Base-by-base conservation (phyloP, 2,888 invertebrate species). In the Oligia latruncula region DNA sequence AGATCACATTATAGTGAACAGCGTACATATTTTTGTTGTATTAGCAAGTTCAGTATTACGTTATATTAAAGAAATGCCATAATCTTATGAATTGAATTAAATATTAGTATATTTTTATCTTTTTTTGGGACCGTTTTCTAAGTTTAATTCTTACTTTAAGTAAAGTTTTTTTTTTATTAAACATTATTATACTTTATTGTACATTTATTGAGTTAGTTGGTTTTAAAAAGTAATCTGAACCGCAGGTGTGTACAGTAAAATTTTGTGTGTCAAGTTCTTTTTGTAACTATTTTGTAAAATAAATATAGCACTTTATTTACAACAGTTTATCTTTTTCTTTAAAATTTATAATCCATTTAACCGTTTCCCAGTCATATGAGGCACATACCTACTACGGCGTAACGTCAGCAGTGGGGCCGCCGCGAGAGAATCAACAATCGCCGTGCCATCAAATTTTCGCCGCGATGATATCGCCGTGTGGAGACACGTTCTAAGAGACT, bases 281-380 rank as follows among this genome's bases (percentile, higher is more conserved):
- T 96, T 96, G 95, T 96, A 96, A 96, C 96, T 96, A 96, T 96
- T 96, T 97, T 97, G 96, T 96, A 96, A 95, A 95, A 95, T 96
- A 96, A 97, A 96, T 95, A 97, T 96, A 96, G 97, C 96, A 96
- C 97, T 95, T 96, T 97, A 97, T 97, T 97, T 97, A 97, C 97
- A 97, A 95, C 90, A 91, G 80, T 79, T 88, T 84, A 90, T 91
- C 90, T 81, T 90, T 92, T 90, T 75, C 88, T 87, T 89, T 78
- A 82, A 79, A 62, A 9, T 4, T 1, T 0, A 5, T 17, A 13
- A 46, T 67, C 13, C 17, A 43, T 60, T 43, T 52, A 35, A 82
- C 15, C 11, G 29, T 29, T n/a, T 40, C 20, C 35, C 5, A 73
- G 40, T 49, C 35, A 29, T 29, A 29, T 29, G 29, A 29, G 29